Evolutionary conservation across 1,140 invertebrate species (phyloP), one percentile per base, ranked within the genome.

Genomic region (Kradibia gibbosae): DNA sequence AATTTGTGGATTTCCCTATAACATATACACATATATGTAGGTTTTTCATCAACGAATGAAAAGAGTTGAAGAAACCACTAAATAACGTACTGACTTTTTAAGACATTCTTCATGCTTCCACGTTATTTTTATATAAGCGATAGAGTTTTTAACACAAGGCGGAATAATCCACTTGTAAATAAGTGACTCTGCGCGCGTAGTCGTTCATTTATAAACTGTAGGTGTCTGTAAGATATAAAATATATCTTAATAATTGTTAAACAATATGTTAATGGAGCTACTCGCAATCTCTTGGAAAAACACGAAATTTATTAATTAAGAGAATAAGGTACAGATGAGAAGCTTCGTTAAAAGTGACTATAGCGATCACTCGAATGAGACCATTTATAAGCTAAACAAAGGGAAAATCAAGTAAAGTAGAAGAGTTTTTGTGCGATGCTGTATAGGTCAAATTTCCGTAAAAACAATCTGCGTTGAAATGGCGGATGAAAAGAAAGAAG

Each of bases 101-200:
- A 82, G 62, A 82, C 77, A 84, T 83, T 85, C 80, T 85, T 82
- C 74, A 85, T 85, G 84, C 83, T 86, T 78, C 83, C 75, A 62
- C 83, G 84, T 81, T 83, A 84, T 84, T 86, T 86, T 84, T 86
- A 83, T 83, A 86, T 84, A 80, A 81, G 72, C 79, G 74, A 82
- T 70, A 84, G 50, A 84, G 70, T 84, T 82, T 74, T 84, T 76
- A 45, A 81, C 50, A 48, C 83, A 85, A 87, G 70, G 84, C 83
- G 85, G 85, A 86, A 77, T 80, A 85, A 81, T 76, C 86, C 85
- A 87, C 86, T 87, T 87, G 87, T 86, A 88, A 86, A 88, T 87
- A 88, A 85, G 84, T 85, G 80, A 85, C 86, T 85, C 85, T 84
- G 84, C 82, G 84, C 78, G 84, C 81, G 78, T 85, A 85, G 84